phyloP scores from a whole-genome alignment of 2,797 vertebrate genomes.

The Valencia hispanica region DNA sequence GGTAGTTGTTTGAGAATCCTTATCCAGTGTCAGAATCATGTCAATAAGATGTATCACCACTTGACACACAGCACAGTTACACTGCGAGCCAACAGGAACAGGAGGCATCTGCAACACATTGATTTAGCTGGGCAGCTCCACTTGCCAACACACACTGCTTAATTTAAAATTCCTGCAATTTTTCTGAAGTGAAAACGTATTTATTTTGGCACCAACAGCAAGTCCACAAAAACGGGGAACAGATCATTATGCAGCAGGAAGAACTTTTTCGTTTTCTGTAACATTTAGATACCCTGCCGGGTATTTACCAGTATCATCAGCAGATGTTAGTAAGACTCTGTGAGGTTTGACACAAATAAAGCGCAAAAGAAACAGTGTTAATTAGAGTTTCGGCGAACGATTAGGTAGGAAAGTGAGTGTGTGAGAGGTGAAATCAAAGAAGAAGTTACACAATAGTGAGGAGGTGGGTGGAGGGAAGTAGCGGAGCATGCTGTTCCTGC shows the following conservation, averaged over 20 bases:
- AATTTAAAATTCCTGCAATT: background rate
- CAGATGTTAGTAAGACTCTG: too few relatives aligned
- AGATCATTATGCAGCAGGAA: background rate
- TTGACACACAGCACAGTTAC: conserved; percentile 15
- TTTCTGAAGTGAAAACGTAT: background rate
- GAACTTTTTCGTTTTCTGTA: background rate
- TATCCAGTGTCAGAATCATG: conserved; percentile 27
- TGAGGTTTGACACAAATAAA: background rate
- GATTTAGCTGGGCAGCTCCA: conserved; percentile 19
- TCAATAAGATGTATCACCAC: conserved; percentile 20
- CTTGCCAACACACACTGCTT: conserved; percentile 27
- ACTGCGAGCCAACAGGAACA: conserved; percentile 52
- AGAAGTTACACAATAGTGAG: conserved; percentile 64
- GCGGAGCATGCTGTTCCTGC: conserved; percentile 27
- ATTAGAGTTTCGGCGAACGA: background rate
- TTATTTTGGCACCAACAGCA: background rate
- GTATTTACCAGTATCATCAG: background rate
- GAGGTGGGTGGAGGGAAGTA: conserved; percentile 42
- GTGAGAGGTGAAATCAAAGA: conserved; percentile 16
- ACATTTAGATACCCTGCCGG: background rate
- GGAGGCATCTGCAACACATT: conserved; percentile 68
- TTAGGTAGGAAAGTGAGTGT: conserved; percentile 7
- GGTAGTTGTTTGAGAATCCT: conserved; percentile 23
- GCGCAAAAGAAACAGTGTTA: background rate
- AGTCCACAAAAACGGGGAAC: too few relatives aligned